Evolutionary conservation across 2,797 vertebrate species (phyloP), one percentile per base, ranked within the genome.

Genomic region (Tragelaphus oryx): DNA sequence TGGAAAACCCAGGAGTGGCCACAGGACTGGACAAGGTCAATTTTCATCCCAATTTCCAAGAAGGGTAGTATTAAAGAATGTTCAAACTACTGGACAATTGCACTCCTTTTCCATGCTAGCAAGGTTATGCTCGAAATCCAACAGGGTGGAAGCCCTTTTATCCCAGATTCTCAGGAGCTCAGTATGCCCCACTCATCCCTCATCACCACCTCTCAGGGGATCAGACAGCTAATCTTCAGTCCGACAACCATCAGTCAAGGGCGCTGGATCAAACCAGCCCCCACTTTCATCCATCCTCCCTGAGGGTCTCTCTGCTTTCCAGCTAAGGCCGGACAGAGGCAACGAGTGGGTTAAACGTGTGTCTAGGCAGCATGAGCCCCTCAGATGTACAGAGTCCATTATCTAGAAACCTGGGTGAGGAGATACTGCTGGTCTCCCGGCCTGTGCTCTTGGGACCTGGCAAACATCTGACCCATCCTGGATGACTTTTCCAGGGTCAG

Each of bases 401-500:
- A 86, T 44, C 88, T 52, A 75, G 82, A 93, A 87, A 79, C 46
- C 65, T 5, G 33, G 65, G 54, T 0, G 1, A 57, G 37, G 92
- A 91, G 94, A 93, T 37, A 22, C 22, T 8, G 46, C 75, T 91
- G 86, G 33, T 96, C 81, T 97, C 96, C 74, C 8, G 30, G 75
- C 3, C 3, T 0, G 1, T n/a, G 54, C 71, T 62, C 87, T 7
- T 16, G 97, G 80, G 89, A 89, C 83, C 88, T 96, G 79, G 65
- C 76, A 57, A 93, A 81, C 44, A 93, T 74, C 96, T 85, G 87
- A 80, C 62, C 76, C 60, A 82, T 96, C n/a, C 44, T 2, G 22
- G 93, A 96, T 87, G 97, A 30, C 74, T 65, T 33, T 97, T 96
- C 97, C 96, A 93, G 96, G 97, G 95, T 97, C 95, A 94, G 87